A percentile compares a stretch with the other conserved stretches of the same genome.
phyloP scores from a whole-genome alignment of 1,140 invertebrate species.

The Microvelia longipes region DNA sequence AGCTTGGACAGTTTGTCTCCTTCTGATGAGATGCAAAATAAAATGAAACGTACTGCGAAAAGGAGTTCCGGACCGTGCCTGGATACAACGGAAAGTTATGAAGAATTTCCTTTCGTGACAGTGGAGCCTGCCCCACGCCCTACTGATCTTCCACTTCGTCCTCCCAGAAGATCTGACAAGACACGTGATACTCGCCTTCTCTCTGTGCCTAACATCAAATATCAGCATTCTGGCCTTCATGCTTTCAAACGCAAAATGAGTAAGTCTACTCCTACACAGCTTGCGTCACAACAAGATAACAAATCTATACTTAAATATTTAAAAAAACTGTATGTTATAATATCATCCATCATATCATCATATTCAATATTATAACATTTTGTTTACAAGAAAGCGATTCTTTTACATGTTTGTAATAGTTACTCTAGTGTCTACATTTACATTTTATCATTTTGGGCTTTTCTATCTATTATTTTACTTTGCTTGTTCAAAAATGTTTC shows the following conservation, averaged over 20 bases:
- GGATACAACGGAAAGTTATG: not conserved
- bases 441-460: too few species aligned
- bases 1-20: not conserved
- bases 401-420: too few species aligned
- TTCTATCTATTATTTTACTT: too few species aligned
- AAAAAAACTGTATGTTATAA: too few species aligned
- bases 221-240: conserved; percentile 32
- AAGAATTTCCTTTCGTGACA: not conserved
- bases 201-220: conserved; percentile 62
- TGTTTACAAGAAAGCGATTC: too few species aligned
- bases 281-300: not conserved
- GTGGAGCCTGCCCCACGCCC: conserved; percentile 29
- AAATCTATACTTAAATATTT: too few species aligned
- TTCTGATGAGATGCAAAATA: not conserved
- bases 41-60: not conserved
- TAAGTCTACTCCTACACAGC: conserved; percentile 43
- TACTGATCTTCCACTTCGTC: conserved; percentile 45
- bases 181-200: conserved; percentile 48
- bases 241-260: conserved; percentile 62
- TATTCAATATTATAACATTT: too few species aligned
- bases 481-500: too few species aligned
- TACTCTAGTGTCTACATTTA: too few species aligned
- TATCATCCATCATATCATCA: too few species aligned
- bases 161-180: conserved; percentile 42
- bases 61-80: not conserved